phyloP scores from a whole-genome alignment of 1,140 invertebrate species.

The Solenopsis fugax region DNA sequence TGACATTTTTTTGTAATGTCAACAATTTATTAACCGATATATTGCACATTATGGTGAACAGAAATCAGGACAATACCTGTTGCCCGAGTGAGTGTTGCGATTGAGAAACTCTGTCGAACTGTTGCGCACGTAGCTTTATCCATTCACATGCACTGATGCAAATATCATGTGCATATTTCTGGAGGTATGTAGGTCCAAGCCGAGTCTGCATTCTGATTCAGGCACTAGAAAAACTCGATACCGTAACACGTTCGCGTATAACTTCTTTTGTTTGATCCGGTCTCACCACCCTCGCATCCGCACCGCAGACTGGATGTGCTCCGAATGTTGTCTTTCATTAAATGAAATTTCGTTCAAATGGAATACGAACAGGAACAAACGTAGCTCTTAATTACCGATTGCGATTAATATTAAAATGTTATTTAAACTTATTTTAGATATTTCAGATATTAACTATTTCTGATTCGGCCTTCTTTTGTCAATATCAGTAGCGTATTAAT shows the following conservation, averaged over 20 bases:
- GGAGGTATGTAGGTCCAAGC: conserved; percentile 50
- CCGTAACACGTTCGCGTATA: conserved; percentile 68
- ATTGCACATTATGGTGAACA: background rate
- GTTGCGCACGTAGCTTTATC: conserved; percentile 60
- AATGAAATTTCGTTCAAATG: conserved; percentile 31
- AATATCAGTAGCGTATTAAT: background rate
- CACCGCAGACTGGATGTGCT: conserved; percentile 1
- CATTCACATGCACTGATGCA: conserved; percentile 53
- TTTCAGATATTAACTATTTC: background rate
- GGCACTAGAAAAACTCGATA: conserved; percentile 71
- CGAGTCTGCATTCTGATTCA: conserved; percentile 71
- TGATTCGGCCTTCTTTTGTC: background rate
- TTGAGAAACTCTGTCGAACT: conserved; percentile 70
- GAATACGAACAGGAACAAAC: conserved; percentile 12
- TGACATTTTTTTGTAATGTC: background rate
- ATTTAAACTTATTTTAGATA: background rate
- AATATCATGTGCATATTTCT: conserved; percentile 59
- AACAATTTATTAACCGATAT: background rate
- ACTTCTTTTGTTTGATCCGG: conserved; percentile 70
- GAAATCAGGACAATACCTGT: conserved; percentile 4
- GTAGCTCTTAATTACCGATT: conserved; percentile 10
- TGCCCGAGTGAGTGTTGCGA: conserved; percentile 3
- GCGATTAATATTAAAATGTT: background rate
- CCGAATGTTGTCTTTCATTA: conserved; percentile 51
- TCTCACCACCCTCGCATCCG: background rate